Percentiles rank a stretch among this genome's conserved stretches.
Conservation (phyloP, 2,797 vertebrate genomes). For the Momotus momota region DNA sequence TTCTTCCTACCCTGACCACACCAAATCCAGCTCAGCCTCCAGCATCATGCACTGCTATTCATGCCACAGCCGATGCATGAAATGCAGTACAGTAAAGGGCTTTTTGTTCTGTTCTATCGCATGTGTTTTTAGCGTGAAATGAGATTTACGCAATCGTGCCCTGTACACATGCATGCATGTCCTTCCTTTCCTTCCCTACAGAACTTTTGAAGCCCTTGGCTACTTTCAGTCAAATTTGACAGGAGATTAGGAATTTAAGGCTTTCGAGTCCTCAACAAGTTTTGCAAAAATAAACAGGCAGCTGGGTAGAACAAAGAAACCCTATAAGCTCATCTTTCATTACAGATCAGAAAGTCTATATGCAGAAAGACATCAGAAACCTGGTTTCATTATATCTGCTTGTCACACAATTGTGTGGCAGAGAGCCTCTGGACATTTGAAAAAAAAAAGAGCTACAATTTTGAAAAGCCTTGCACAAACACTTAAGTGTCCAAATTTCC, state of each 20-base stretch:
- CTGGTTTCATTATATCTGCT: background rate
- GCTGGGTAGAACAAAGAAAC: background rate
- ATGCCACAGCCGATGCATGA: accelerated
- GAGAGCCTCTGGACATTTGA: background rate
- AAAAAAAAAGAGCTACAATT: background rate
- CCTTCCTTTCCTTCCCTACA: background rate
- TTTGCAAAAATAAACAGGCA: background rate
- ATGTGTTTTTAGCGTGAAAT: background rate
- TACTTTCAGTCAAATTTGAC: background rate
- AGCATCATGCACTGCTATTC: background rate
- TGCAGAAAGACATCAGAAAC: background rate
- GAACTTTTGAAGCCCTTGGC: background rate
- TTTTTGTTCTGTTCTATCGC: background rate
- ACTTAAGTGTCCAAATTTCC: accelerated
- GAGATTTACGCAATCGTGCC: background rate
- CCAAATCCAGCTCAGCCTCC: background rate
- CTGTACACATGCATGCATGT: background rate
- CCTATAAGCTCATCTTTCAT: background rate
- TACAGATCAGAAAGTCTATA: background rate
- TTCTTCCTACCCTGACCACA: background rate
- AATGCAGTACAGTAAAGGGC: background rate
- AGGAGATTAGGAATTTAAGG: background rate
- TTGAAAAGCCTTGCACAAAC: background rate
- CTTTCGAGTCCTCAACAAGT: background rate
- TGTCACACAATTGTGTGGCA: background rate